Conservation (phyloP, 2,113 vertebrate genomes). For the Saimiri boliviensis region DNA sequence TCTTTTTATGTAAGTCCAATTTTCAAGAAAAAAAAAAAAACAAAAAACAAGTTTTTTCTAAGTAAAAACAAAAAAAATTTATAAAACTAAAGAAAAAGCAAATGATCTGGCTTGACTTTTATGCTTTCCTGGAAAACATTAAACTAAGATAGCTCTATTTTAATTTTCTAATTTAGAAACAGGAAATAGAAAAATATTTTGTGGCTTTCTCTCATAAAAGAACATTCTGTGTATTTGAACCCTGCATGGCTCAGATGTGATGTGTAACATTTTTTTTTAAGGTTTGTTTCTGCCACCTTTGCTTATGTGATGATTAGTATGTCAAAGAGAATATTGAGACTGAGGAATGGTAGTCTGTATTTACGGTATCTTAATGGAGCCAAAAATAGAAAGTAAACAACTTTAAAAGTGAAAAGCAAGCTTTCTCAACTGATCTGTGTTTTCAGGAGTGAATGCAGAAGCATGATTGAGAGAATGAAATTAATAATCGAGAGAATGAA, state of each 20-base stretch:
- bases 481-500: constrained; percentile 59
- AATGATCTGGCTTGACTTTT: constrained; percentile 33
- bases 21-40: not conserved
- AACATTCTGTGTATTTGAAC: constrained; percentile 28
- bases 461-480: constrained; percentile 51
- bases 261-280: constrained; percentile 67
- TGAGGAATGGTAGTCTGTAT: constrained; percentile 47
- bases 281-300: constrained; percentile 73
- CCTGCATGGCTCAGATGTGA: constrained; percentile 44
- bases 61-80: not conserved
- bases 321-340: constrained; percentile 74
- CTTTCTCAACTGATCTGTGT: constrained; percentile 61
- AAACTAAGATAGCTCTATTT: not conserved
- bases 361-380: constrained; percentile 54
- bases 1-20: not conserved
- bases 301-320: constrained; percentile 69
- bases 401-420: constrained; percentile 65
- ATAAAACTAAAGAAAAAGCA: constrained; percentile 34
- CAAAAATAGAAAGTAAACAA: constrained; percentile 66
- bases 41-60: not conserved
- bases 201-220: constrained; percentile 50
- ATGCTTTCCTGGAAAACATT: constrained; percentile 35
- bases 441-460: constrained; percentile 64
- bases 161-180: constrained; percentile 26
- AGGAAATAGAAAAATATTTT: constrained; percentile 12